Conservation (phyloP, 2,888 invertebrate species). For the Entomobrya proxima region DNA sequence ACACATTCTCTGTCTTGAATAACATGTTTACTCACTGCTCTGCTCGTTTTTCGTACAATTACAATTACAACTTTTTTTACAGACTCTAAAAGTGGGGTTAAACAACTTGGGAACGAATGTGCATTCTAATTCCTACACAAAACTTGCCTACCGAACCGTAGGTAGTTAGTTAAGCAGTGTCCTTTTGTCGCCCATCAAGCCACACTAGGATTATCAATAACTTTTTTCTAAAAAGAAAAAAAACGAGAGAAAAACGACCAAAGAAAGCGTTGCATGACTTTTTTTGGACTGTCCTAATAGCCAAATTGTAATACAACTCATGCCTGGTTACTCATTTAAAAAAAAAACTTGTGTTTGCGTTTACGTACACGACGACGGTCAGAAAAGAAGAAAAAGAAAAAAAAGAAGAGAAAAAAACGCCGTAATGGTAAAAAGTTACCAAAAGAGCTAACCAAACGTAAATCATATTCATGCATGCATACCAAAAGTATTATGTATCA, state of each 20-base stretch:
- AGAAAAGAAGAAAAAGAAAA: no score
- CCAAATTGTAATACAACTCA: slow-evolving; percentile 10
- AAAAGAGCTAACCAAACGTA: background rate
- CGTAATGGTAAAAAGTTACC: no score
- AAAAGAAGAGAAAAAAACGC: no score
- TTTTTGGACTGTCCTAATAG: slow-evolving; percentile 30
- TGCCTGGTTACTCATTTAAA: background rate
- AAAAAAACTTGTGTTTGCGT: background rate
- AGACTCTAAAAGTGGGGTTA: slow-evolving; percentile 51
- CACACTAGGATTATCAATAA: slow-evolving; percentile 33
- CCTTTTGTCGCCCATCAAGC: slow-evolving; percentile 42
- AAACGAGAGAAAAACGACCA: background rate
- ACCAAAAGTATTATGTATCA: slow-evolving; percentile 16
- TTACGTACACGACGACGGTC: background rate
- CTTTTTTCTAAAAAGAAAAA: slow-evolving; percentile 6
- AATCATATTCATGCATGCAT: background rate
- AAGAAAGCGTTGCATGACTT: slow-evolving; percentile 27
- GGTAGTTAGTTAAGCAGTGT: no score
- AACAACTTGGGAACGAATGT: slow-evolving; percentile 41
- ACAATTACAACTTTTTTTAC: slow-evolving; percentile 49
- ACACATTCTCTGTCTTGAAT: background rate
- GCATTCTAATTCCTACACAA: slow-evolving; percentile 39
- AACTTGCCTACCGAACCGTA: slow-evolving; percentile 15
- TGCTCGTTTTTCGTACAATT: slow-evolving; percentile 6
- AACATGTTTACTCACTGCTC: slow-evolving; percentile 5